Evolutionary conservation across 1,140 invertebrate genomes (phyloP).

Genomic region (Fopius arisanus): DNA sequence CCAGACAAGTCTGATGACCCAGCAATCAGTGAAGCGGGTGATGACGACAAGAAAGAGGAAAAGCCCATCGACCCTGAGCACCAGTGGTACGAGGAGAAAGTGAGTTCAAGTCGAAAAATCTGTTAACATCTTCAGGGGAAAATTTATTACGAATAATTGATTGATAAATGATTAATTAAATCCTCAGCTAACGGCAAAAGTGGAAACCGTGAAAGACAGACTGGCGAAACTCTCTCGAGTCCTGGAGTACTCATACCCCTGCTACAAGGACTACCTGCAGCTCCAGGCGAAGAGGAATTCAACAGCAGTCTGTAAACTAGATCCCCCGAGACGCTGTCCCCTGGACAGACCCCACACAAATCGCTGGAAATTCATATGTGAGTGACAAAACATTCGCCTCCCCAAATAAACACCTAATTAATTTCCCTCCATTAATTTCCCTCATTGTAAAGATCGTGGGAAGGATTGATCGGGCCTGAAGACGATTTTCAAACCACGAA

Average conservation of each 20-base stretch:
- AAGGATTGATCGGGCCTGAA: too few relatives aligned
- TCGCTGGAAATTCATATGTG: constrained; percentile 62
- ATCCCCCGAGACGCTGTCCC: constrained; percentile 51
- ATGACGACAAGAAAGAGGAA: neutral
- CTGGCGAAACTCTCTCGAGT: constrained; percentile 58
- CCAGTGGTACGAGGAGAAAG: neutral
- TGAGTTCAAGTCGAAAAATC: neutral
- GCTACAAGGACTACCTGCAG: constrained; percentile 58
- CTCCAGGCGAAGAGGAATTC: constrained; percentile 45
- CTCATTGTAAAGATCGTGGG: too few relatives aligned
- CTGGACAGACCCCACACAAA: constrained; percentile 55
- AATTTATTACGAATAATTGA: too few relatives aligned
- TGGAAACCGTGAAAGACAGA: constrained; percentile 49
- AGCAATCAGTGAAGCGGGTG: neutral
- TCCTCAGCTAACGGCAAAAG: constrained; percentile 53
- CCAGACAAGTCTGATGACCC: neutral
- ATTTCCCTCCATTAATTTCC: neutral
- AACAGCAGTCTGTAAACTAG: constrained; percentile 55
- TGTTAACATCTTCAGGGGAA: too few relatives aligned
- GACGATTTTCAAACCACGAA: too few relatives aligned
- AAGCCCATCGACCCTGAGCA: neutral
- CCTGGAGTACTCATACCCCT: constrained; percentile 56
- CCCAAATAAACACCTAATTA: neutral
- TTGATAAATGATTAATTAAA: neutral
- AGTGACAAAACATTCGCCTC: constrained; percentile 40